Percentiles rank a stretch among this genome's conserved stretches.
Conservation (phyloP, 2,113 vertebrate species). For the Pteropus alecto region DNA sequence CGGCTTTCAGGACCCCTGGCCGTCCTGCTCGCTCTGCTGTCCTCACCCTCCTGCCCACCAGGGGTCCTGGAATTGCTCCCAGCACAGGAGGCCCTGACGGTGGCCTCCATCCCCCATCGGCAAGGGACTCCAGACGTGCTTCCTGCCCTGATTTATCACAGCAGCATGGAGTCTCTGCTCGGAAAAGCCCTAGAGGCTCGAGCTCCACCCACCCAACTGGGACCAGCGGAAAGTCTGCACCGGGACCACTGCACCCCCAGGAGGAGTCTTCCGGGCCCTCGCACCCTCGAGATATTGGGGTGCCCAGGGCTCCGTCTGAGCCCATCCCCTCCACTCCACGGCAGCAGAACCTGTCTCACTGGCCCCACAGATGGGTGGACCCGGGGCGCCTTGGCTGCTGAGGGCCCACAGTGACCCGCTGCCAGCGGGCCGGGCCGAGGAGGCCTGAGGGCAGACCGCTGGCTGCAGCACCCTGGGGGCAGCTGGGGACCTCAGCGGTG, state of each 20-base stretch:
- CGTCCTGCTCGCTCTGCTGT: neutral
- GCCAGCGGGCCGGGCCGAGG: neutral
- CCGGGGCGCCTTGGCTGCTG: accelerated
- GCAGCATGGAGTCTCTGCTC: neutral
- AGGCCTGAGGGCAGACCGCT: neutral
- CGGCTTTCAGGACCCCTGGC: no score
- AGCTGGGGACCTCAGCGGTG: accelerated
- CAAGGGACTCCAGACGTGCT: neutral
- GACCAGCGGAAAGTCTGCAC: neutral
- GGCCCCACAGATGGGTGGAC: neutral
- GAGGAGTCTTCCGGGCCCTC: neutral
- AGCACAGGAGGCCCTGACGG: accelerated
- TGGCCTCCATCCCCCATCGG: neutral
- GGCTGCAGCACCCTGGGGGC: neutral
- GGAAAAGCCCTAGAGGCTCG: neutral
- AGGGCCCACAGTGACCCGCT: neutral
- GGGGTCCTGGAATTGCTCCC: neutral
- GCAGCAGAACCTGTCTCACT: neutral
- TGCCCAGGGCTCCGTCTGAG: neutral
- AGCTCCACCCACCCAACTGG: neutral
- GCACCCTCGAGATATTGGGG: neutral
- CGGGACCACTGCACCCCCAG: neutral
- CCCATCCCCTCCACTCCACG: neutral
- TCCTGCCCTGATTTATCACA: neutral
- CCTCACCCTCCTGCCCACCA: neutral